Evolutionary conservation across 2,113 vertebrate species (phyloP).

Genomic region (Athene noctua): DNA sequence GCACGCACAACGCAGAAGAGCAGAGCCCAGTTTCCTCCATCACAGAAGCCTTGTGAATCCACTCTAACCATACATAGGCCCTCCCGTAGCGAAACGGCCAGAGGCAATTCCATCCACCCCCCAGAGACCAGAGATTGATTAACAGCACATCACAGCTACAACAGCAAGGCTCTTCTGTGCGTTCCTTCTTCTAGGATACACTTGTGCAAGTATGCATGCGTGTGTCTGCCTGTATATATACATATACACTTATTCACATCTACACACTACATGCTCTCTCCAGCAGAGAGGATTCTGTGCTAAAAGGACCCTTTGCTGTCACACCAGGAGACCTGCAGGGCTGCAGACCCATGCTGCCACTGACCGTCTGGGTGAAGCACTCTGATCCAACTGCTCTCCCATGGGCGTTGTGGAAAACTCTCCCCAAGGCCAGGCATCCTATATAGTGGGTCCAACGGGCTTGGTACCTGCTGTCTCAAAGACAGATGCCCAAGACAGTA

Average conservation of each 20-base stretch:
- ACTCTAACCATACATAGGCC: background rate
- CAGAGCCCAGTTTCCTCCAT: background rate
- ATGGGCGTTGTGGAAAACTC: background rate
- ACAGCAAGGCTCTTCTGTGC: background rate
- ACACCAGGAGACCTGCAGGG: background rate
- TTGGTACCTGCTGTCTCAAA: background rate
- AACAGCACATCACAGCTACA: background rate
- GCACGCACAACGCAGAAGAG: background rate
- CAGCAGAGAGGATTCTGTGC: background rate
- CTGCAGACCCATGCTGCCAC: background rate
- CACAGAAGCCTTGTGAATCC: background rate
- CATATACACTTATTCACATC: background rate
- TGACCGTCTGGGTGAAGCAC: background rate
- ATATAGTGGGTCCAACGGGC: fast-evolving
- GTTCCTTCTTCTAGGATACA: background rate
- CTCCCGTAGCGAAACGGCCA: background rate
- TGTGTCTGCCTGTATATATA: too few relatives aligned
- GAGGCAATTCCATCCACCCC: background rate
- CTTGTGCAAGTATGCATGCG: background rate
- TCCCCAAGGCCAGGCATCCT: background rate
- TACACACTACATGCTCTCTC: background rate
- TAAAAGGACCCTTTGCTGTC: background rate
- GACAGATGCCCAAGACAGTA: background rate
- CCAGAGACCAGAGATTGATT: background rate
- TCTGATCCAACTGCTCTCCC: background rate